Percentiles rank a stretch among this genome's conserved stretches.
Evolutionary conservation across 2,888 invertebrate species (phyloP).

Genomic region (Camponotus fellah): DNA sequence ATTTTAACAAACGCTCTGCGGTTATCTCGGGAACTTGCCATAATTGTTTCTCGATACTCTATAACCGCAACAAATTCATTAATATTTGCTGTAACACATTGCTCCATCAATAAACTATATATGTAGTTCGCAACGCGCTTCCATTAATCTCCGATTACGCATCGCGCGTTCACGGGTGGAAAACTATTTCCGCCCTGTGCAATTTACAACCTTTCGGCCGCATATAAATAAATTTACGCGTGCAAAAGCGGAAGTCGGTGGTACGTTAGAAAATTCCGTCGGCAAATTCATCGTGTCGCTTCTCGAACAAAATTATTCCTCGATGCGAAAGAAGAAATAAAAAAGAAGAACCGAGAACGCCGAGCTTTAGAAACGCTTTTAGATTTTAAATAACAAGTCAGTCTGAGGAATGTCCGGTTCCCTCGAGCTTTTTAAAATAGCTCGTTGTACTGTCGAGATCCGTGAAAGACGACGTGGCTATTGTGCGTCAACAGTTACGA

Average conservation of each 20-base stretch:
- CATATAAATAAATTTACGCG: slow-evolving; percentile 16
- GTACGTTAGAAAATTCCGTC: slow-evolving; percentile 4
- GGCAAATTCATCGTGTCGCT: neutral
- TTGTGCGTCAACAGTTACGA: neutral
- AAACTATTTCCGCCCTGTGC: slow-evolving; percentile 20
- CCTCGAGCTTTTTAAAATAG: slow-evolving; percentile 34
- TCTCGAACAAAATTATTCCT: neutral
- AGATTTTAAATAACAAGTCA: neutral
- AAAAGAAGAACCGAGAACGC: neutral
- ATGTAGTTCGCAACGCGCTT: neutral
- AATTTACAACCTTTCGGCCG: slow-evolving; percentile 19
- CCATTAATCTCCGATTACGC: slow-evolving; percentile 38
- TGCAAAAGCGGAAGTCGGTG: neutral
- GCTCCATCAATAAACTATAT: neutral
- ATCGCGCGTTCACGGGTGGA: slow-evolving; percentile 24
- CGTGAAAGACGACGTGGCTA: neutral
- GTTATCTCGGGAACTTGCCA: neutral
- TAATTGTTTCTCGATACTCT: slow-evolving; percentile 27
- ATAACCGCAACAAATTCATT: neutral
- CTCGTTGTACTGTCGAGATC: neutral
- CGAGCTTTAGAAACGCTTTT: neutral
- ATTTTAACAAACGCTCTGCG: neutral
- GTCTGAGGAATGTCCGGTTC: neutral
- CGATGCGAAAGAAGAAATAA: neutral
- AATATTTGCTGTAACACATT: neutral